Base-by-base conservation (phyloP, 2,113 vertebrate species). In the Chaetodon auriga region DNA sequence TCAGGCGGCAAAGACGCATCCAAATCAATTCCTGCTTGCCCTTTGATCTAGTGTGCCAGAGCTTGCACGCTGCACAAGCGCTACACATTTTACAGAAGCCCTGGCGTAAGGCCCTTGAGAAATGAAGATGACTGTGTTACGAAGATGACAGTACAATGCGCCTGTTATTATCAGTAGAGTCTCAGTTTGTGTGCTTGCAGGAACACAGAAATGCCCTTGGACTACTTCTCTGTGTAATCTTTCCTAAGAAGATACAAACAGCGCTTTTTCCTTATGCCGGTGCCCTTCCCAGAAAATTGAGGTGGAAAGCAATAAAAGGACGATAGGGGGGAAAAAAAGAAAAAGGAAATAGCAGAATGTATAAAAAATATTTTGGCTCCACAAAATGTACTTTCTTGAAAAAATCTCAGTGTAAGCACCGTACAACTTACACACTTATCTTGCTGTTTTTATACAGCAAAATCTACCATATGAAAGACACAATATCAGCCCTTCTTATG, bases 21-120 rank as follows among this genome's bases (percentile, higher is more conserved):
- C 74, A 81, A 89, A 90, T 90, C 85, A 87, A 87, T 92, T 89
- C 81, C 78, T 75, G 49, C 35, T 83, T 82, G 78, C 13, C 78
- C 82, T 90, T 86, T 92, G 89, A 92, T 89, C 80, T 58, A 53
- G 60, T 54, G 16, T 83, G 72, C 75, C 69, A 25, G 60, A 71
- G 68, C 78, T 75, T 83, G 69, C 66, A 66, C 12, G 63, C 74
- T 45, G 75, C 49, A 46, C 41, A 41, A 51, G 62, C 12, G 38
- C 49, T 30, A 45, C 71, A 36, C 57, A 72, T 71, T 78, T 80
- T 57, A 80, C 43, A 80, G 68, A 77, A 60, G 48, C 72, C 2
- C 76, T 68, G 46, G 55, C 6, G 16, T 18, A 16, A 81, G 45
- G 65, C 85, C 72, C 77, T 36, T 21, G 77, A 87, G 84, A 74